Conservation (phyloP, 2,888 invertebrate species). For the Drosophila picticornis region DNA sequence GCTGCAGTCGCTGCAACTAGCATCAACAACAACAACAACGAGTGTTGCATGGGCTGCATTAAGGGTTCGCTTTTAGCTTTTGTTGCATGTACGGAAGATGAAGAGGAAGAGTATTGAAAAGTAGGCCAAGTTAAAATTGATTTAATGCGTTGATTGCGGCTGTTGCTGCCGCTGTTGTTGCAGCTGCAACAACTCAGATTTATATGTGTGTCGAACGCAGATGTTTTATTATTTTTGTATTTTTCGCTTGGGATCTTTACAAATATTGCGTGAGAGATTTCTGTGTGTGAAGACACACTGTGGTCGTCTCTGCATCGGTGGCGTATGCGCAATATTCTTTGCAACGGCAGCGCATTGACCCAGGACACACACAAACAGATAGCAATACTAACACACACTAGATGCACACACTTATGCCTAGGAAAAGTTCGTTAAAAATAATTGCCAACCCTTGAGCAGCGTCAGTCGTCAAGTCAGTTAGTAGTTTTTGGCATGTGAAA, state of each 20-base stretch:
- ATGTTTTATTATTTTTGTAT: conserved; percentile 44
- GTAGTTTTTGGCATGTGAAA: conserved; percentile 50
- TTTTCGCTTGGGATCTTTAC: conserved; percentile 34
- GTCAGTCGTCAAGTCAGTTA: conserved; percentile 6
- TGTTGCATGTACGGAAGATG: conserved; percentile 12
- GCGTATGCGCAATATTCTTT: conserved; percentile 62
- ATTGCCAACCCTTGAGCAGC: conserved; percentile 60
- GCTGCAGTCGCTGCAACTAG: conserved; percentile 45
- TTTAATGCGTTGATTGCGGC: conserved; percentile 77
- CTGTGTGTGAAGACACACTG: conserved; percentile 19
- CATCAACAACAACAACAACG: conserved; percentile 20
- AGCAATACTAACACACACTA: conserved; percentile 1
- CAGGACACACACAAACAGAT: conserved; percentile 35
- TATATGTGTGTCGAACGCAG: conserved; percentile 57
- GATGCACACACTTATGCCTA: conserved; percentile 11
- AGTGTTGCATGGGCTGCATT: conserved; percentile 25
- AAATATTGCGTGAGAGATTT: conserved; percentile 31
- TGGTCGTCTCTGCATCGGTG: conserved; percentile 3
- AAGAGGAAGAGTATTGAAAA: conserved; percentile 34
- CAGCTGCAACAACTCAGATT: conserved; percentile 61
- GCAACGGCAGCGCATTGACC: conserved; percentile 66
- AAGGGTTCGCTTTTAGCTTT: conserved; percentile 58
- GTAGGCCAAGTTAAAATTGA: conserved; percentile 84
- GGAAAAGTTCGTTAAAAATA: conserved; percentile 73
- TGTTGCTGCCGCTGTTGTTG: conserved; percentile 12